A percentile compares a stretch with the other conserved stretches of the same genome.
phyloP scores from a whole-genome alignment of 1,140 invertebrate species.

The Drosophila eugracilis region DNA sequence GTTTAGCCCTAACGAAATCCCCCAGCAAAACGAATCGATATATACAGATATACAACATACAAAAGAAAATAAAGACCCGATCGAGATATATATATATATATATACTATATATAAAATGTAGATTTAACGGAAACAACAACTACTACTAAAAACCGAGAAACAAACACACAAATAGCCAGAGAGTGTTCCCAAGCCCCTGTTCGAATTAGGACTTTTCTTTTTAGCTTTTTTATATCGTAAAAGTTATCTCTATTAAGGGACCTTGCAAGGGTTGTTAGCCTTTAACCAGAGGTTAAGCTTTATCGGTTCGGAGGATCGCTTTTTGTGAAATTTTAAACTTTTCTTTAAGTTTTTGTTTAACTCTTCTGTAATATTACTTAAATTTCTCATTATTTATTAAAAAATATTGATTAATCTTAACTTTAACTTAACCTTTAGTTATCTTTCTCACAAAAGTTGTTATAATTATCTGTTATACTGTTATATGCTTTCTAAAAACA shows the following conservation, averaged over 20 bases:
- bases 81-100: constrained; percentile 20
- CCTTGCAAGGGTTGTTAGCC: background rate
- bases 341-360: no score
- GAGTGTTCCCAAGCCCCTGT: constrained; percentile 38
- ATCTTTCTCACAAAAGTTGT: background rate
- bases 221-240: background rate
- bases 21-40: constrained; percentile 17
- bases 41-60: constrained; percentile 22
- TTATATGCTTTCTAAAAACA: no score
- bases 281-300: background rate
- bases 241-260: no score
- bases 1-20: constrained; percentile 41
- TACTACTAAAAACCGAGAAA: constrained; percentile 30
- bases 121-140: constrained; percentile 18
- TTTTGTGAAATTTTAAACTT: no score
- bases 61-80: constrained; percentile 3
- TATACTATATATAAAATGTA: constrained; percentile 10
- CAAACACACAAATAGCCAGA: constrained; percentile 51
- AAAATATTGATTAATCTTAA: no score
- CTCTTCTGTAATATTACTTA: no score
- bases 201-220: constrained; percentile 1
- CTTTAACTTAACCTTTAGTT: background rate
- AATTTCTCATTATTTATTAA: no score
- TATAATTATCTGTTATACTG: no score
- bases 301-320: background rate